Evolutionary conservation across 2,113 vertebrate genomes (phyloP).

Genomic region (Festucalex cinctus): DNA sequence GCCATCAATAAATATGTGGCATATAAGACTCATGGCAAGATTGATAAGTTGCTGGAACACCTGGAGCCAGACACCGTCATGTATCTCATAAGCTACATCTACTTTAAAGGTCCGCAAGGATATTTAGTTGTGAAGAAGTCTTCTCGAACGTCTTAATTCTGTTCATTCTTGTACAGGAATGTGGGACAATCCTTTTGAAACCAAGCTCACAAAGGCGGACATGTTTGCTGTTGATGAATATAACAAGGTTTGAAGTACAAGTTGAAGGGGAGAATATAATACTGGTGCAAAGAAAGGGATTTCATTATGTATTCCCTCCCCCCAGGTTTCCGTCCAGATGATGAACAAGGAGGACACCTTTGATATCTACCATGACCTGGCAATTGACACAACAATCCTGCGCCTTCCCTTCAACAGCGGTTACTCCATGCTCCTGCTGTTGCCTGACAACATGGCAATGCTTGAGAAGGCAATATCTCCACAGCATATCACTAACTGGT

Average conservation of each 20-base stretch:
- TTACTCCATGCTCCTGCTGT: conserved; percentile 68
- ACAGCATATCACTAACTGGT: conserved; percentile 63
- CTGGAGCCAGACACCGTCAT: conserved; percentile 53
- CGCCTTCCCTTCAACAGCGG: conserved; percentile 69
- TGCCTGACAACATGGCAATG: conserved; percentile 55
- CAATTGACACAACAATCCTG: conserved; percentile 71
- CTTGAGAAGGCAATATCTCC: conserved; percentile 56
- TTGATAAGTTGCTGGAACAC: conserved; percentile 52
- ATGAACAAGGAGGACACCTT: conserved; percentile 45
- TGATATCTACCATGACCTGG: conserved; percentile 64
- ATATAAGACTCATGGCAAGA: conserved; percentile 66
- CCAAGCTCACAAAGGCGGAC: conserved; percentile 26
- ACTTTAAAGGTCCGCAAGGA: conserved; percentile 67
- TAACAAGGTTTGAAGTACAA: conserved; percentile 44
- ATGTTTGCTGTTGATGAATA: conserved; percentile 57
- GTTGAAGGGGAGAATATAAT: too few species aligned
- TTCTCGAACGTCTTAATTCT: not conserved
- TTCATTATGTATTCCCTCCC: not conserved
- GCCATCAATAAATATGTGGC: conserved; percentile 59
- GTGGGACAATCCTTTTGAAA: conserved; percentile 65
- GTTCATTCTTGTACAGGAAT: conserved; percentile 57
- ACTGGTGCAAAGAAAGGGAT: not conserved
- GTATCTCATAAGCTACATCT: conserved; percentile 71
- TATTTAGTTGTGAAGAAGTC: not conserved
- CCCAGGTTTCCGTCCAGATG: conserved; percentile 72